Conservation (phyloP, 2,888 invertebrate species). For the Epistrophella euchroma region DNA sequence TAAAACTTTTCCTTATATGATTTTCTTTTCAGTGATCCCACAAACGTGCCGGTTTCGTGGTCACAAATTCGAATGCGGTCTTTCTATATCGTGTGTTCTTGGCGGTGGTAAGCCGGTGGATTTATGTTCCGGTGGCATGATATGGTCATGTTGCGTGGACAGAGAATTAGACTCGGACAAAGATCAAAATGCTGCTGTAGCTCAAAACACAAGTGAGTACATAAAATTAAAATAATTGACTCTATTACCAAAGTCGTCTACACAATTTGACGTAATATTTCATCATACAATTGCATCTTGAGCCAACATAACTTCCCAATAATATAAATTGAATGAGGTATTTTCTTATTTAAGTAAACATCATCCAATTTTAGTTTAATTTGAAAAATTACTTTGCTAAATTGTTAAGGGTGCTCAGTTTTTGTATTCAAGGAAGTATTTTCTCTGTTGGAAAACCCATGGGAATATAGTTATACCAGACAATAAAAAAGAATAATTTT, state of each 20-base stretch:
- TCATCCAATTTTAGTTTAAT: slow-evolving; percentile 26
- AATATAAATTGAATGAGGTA: slow-evolving; percentile 17
- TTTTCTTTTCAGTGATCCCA: slow-evolving; percentile 91
- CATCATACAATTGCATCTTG: slow-evolving; percentile 80
- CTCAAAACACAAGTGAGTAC: slow-evolving; percentile 95
- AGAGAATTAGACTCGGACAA: slow-evolving; percentile 86
- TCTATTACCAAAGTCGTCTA: slow-evolving; percentile 48
- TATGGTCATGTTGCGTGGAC: slow-evolving; percentile 97
- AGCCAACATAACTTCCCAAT: slow-evolving; percentile 77
- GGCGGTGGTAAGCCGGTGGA: slow-evolving; percentile 95
- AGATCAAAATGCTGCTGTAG: slow-evolving; percentile 86
- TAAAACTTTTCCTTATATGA: slow-evolving; percentile 18
- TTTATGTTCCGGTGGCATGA: slow-evolving; percentile 96
- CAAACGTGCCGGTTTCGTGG: slow-evolving; percentile 94
- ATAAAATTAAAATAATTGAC: slow-evolving; percentile 39
- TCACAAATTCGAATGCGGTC: slow-evolving; percentile 93
- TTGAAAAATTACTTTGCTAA: slow-evolving; percentile 56
- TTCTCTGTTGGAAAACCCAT: slow-evolving; percentile 42
- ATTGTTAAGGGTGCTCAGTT: slow-evolving; percentile 15
- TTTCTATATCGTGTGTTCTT: slow-evolving; percentile 95
- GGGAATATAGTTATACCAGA: slow-evolving; percentile 43
- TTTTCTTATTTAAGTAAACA: slow-evolving; percentile 1
- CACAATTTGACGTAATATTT: slow-evolving; percentile 46
- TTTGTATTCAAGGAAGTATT: slow-evolving; percentile 62
- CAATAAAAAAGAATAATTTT: slow-evolving; percentile 43